These are phyloP conservation scores for Silvanus unidentatus DNA, from an alignment of 2,888 invertebrate genomes.

Conservation along the genomic window DNA sequence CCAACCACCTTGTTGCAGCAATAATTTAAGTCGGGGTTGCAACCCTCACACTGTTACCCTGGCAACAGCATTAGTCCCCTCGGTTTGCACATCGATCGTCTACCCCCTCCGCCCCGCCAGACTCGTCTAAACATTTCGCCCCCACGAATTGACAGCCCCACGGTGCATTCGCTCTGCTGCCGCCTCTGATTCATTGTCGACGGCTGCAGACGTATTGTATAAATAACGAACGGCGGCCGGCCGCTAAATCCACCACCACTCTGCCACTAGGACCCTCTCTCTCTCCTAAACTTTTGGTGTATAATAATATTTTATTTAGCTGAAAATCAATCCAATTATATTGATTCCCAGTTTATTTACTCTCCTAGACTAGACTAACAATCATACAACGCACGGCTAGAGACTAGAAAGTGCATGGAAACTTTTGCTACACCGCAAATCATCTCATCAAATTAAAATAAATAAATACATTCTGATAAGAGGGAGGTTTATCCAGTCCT, in stretches of 20 bases:
- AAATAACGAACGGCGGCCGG: constrained; percentile 1
- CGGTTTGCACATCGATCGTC: constrained; percentile 47
- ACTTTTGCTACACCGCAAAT: no score
- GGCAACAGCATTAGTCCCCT: constrained; percentile 46
- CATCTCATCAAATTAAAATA: no score
- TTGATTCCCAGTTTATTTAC: no score
- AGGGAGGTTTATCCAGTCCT: no score
- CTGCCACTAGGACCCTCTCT: no score
- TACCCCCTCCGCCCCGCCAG: constrained; percentile 48
- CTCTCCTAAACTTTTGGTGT: no score
- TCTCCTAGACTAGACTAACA: no score
- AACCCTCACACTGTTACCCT: constrained; percentile 47
- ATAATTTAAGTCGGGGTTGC: constrained; percentile 51
- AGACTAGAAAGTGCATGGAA: no score
- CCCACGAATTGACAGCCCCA: constrained; percentile 44
- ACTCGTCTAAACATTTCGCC: constrained; percentile 41
- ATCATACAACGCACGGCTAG: no score
- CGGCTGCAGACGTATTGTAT: constrained; percentile 4
- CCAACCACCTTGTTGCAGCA: constrained; percentile 43
- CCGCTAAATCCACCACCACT: neutral
- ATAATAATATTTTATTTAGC: no score
- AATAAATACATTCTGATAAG: no score
- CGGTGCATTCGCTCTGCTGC: constrained; percentile 29
- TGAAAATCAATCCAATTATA: no score
- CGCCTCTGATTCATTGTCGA: constrained; percentile 31